Evolutionary conservation across 2,797 vertebrate genomes (phyloP).

Genomic region (Odontamblyopus lacepedii): DNA sequence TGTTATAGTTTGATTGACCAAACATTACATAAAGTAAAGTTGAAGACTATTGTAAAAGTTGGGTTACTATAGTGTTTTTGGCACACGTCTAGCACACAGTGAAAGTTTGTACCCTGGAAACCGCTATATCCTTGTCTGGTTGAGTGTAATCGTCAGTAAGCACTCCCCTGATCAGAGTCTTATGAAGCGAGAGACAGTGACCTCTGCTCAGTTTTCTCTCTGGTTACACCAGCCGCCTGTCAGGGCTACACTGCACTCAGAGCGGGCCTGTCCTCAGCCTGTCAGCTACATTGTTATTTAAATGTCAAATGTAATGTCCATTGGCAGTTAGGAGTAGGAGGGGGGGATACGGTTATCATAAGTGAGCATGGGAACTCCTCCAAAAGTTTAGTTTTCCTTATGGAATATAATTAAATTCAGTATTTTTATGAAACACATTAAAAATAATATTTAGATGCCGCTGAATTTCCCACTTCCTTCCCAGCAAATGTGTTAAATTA

Average conservation of each 20-base stretch:
- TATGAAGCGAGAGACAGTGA: conserved; percentile 1
- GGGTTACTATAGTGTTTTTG: neutral
- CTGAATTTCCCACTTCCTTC: no score
- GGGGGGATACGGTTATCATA: neutral
- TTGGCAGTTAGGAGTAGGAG: neutral
- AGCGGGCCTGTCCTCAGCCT: neutral
- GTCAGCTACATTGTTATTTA: conserved; percentile 10
- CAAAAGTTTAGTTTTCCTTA: neutral
- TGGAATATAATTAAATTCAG: no score
- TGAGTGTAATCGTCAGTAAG: neutral
- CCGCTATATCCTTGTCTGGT: neutral
- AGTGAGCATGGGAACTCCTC: neutral
- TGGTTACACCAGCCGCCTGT: neutral
- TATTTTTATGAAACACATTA: no score
- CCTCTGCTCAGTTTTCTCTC: neutral
- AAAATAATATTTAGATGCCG: no score
- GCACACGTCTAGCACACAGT: neutral
- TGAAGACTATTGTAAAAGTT: no score
- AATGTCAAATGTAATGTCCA: conserved; percentile 9
- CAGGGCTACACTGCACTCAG: neutral
- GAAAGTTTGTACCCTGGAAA: neutral
- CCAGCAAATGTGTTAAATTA: no score
- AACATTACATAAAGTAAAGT: neutral
- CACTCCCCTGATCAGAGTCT: neutral
- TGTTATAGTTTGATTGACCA: no score